A percentile compares a stretch with the other conserved stretches of the same genome.
Conservation (phyloP, 2,888 invertebrate genomes). For the Cheilosia vulpina region DNA sequence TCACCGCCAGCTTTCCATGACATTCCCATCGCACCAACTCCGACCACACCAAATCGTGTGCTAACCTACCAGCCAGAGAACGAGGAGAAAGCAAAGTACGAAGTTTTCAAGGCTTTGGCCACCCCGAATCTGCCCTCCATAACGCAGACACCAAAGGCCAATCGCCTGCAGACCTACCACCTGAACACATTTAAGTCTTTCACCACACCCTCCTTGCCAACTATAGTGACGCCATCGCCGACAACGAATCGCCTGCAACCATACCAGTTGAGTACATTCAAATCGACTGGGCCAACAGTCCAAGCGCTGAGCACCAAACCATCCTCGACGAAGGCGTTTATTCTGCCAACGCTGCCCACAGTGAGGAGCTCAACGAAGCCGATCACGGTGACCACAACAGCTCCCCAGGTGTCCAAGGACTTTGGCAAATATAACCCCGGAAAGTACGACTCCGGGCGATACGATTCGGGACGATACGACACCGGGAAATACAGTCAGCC, state of each 20-base stretch:
- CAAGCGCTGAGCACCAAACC: neutral
- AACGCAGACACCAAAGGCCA: conserved; percentile 34
- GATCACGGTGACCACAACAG: neutral
- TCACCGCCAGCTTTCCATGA: conserved; percentile 39
- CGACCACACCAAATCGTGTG: conserved; percentile 4
- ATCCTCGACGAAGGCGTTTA: neutral
- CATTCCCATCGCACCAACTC: conserved; percentile 55
- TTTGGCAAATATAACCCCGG: conserved; percentile 31
- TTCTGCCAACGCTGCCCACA: neutral
- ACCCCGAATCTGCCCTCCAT: neutral
- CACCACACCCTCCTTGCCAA: conserved; percentile 3
- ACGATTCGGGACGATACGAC: conserved; percentile 42
- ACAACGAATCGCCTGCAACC: conserved; percentile 16
- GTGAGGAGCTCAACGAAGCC: neutral
- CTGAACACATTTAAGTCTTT: conserved; percentile 32
- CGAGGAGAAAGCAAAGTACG: conserved; percentile 51
- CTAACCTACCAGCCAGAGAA: conserved; percentile 26
- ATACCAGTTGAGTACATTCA: conserved; percentile 21
- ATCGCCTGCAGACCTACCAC: conserved; percentile 55
- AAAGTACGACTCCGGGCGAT: conserved; percentile 22
- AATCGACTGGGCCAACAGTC: neutral
- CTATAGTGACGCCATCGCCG: neutral
- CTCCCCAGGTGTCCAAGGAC: neutral
- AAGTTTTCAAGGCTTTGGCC: conserved; percentile 34
- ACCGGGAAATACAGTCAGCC: conserved; percentile 18